Percentiles rank a stretch among this genome's conserved stretches.
Evolutionary conservation across 1,140 invertebrate genomes (phyloP).

Genomic region (Drosophila bocki): DNA sequence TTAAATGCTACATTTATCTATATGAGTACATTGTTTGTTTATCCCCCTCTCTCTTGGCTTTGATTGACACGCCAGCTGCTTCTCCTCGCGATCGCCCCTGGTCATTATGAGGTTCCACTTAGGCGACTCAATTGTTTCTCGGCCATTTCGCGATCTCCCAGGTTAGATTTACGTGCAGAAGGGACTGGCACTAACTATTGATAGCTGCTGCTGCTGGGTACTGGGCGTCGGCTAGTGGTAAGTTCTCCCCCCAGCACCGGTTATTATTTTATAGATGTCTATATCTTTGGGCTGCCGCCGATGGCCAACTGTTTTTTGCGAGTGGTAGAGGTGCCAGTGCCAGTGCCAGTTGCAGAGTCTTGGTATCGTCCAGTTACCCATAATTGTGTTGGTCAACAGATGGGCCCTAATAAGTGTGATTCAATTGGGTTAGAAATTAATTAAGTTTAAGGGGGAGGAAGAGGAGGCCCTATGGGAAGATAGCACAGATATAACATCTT

Average conservation of each 20-base stretch:
- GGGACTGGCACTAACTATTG: constrained; percentile 33
- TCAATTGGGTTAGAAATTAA: neutral
- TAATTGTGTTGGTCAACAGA: constrained; percentile 8
- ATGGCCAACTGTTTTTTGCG: constrained; percentile 47
- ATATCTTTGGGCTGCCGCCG: neutral
- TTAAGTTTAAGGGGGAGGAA: neutral
- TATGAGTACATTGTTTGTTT: constrained; percentile 61
- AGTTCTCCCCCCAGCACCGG: constrained; percentile 34
- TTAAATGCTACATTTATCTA: constrained; percentile 66
- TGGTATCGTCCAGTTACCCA: constrained; percentile 20
- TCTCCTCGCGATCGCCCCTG: constrained; percentile 29
- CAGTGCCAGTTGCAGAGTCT: neutral
- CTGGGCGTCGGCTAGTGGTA: constrained; percentile 32
- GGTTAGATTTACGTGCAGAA: constrained; percentile 21
- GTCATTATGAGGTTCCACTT: constrained; percentile 58
- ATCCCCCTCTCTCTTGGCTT: constrained; percentile 15
- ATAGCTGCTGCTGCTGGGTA: constrained; percentile 28
- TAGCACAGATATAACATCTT: neutral
- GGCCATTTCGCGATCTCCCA: constrained; percentile 8
- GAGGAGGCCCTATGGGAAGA: neutral
- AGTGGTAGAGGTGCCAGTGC: neutral
- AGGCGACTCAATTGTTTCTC: constrained; percentile 41
- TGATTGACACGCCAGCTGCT: constrained; percentile 74
- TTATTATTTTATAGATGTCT: constrained; percentile 7
- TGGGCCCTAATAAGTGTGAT: constrained; percentile 16